Percentiles rank a stretch among this genome's conserved stretches.
These are phyloP conservation scores for Bryconaethiops microstoma DNA, from an alignment of 2,797 vertebrate genomes.

Conservation along the genomic window DNA sequence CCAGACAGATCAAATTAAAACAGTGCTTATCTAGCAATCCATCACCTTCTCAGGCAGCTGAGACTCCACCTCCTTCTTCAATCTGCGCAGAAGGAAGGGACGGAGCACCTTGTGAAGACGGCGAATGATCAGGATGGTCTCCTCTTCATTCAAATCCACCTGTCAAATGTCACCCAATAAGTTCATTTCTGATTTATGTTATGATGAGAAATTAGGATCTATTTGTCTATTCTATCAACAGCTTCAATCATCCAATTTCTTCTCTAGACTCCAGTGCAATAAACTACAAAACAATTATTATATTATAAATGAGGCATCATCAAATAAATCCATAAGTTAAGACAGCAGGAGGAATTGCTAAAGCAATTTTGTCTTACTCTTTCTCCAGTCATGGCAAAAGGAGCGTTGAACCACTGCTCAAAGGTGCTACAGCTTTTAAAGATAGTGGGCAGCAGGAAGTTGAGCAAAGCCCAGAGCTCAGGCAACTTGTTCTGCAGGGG, in stretches of 20 bases:
- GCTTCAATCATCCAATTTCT: neutral
- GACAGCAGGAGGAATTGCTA: too few species aligned
- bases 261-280: neutral
- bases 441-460: slow-evolving; percentile 96
- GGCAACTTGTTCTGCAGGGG: slow-evolving; percentile 96
- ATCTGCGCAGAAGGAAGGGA: slow-evolving; percentile 85
- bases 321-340: neutral
- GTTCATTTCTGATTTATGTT: neutral
- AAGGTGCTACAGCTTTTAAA: slow-evolving; percentile 99
- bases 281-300: neutral
- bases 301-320: neutral
- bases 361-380: slow-evolving; percentile 75
- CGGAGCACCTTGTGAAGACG: slow-evolving; percentile 89
- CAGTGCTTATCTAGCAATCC: neutral
- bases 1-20: neutral
- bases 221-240: neutral
- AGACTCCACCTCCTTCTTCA: slow-evolving; percentile 92
- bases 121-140: slow-evolving; percentile 90
- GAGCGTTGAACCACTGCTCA: slow-evolving; percentile 98
- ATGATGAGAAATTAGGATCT: neutral
- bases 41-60: slow-evolving; percentile 89
- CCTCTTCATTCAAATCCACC: slow-evolving; percentile 92
- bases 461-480: slow-evolving; percentile 96
- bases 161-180: slow-evolving; percentile 48
- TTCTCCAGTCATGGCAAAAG: slow-evolving; percentile 98